A percentile compares a stretch with the other conserved stretches of the same genome.
Conservation (phyloP, 2,888 invertebrate genomes). For the Dicyrtomina minuta region DNA sequence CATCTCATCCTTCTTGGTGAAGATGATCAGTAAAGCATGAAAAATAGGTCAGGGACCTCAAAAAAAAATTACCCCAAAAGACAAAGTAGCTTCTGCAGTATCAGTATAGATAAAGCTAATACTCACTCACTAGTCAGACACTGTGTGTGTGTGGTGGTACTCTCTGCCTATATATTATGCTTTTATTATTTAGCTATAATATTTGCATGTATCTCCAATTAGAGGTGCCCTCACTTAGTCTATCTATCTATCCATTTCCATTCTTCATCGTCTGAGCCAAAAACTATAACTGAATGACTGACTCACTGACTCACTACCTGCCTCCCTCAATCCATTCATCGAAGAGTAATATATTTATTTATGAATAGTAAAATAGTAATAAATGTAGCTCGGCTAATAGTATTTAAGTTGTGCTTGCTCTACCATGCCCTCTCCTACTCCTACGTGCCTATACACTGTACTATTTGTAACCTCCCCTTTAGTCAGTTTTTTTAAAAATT, state of each 20-base stretch:
- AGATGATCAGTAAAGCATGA: slow-evolving; percentile 24
- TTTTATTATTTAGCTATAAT: background rate
- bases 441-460: background rate
- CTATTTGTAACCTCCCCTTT: background rate
- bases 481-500: too few relatives aligned
- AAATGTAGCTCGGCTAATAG: too few relatives aligned
- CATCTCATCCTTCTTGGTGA: slow-evolving; percentile 10
- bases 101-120: too few relatives aligned
- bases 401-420: background rate
- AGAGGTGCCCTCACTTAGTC: too few relatives aligned
- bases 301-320: background rate
- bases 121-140: too few relatives aligned
- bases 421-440: background rate
- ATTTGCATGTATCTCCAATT: background rate
- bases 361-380: background rate
- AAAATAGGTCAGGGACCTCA: slow-evolving; percentile 30
- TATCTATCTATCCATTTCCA: too few relatives aligned
- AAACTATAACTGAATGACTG: background rate
- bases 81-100: background rate
- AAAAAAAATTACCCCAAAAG: slow-evolving; percentile 2
- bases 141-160: too few relatives aligned
- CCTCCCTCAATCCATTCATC: too few relatives aligned
- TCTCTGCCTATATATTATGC: background rate
- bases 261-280: background rate
- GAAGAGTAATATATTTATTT: background rate